These are phyloP conservation scores for Acleris emargana DNA, from an alignment of 2,888 invertebrate species.

Conservation along the genomic window DNA sequence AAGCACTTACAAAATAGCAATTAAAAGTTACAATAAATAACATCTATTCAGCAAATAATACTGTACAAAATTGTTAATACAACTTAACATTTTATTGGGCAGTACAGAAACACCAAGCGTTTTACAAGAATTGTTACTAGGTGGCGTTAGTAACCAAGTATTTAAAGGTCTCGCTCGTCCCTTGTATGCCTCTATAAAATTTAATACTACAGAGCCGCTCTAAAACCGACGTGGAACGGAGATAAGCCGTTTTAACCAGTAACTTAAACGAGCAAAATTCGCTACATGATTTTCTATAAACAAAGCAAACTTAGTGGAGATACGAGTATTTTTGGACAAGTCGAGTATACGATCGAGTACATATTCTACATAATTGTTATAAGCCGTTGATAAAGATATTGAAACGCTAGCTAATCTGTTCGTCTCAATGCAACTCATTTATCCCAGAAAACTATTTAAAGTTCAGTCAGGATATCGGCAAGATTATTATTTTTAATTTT, in stretches of 20 bases:
- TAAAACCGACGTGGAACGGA: too few species aligned
- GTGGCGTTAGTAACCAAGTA: slow-evolving; percentile 5
- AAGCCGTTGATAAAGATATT: too few species aligned
- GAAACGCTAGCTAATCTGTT: too few species aligned
- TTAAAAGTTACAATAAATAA: slow-evolving; percentile 79
- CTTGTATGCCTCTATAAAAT: too few species aligned
- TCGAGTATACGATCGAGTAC: neutral
- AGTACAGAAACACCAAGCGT: slow-evolving; percentile 20
- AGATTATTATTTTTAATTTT: neutral
- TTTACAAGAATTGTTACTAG: slow-evolving; percentile 1
- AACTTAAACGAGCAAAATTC: neutral
- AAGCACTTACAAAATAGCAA: slow-evolving; percentile 75
- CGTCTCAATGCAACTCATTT: too few species aligned
- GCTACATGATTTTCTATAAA: neutral
- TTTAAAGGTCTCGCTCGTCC: neutral
- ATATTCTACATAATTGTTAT: too few species aligned
- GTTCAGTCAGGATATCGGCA: too few species aligned
- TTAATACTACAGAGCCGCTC: too few species aligned
- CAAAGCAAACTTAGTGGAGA: neutral
- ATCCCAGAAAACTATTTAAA: too few species aligned
- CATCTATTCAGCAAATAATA: slow-evolving; percentile 82
- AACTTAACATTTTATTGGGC: slow-evolving; percentile 64
- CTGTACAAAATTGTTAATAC: slow-evolving; percentile 80
- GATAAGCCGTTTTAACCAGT: too few species aligned
- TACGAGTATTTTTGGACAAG: neutral